Evolutionary conservation across 2,888 invertebrate species (phyloP).

Genomic region (Mesopsocus fuscifrons): DNA sequence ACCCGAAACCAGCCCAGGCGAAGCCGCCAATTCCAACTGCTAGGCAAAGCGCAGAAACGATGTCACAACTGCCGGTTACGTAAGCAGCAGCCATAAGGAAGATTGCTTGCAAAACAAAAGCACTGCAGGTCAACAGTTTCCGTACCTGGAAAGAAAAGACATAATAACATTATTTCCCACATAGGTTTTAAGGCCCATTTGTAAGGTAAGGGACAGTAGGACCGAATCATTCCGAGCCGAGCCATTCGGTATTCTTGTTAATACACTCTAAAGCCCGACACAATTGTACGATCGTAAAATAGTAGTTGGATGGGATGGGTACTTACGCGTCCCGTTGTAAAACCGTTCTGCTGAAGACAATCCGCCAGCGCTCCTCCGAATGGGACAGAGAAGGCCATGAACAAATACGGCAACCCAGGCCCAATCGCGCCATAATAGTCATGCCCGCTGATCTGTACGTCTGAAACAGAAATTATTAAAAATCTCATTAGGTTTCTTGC

Average conservation of each 20-base stretch:
- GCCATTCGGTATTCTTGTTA: no score
- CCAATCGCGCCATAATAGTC: constrained; percentile 56
- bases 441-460: constrained; percentile 50
- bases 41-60: constrained; percentile 52
- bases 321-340: no score
- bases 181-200: no score
- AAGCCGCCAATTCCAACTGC: constrained; percentile 82
- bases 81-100: constrained; percentile 75
- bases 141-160: constrained; percentile 33
- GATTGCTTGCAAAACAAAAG: constrained; percentile 59
- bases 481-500: no score
- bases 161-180: no score
- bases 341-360: constrained; percentile 41
- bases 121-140: constrained; percentile 51
- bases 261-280: no score
- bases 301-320: no score
- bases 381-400: constrained; percentile 67
- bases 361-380: constrained; percentile 71
- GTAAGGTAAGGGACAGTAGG: no score
- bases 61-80: constrained; percentile 39
- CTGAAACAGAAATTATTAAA: constrained; percentile 28
- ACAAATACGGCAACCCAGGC: constrained; percentile 72
- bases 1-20: constrained; percentile 85
- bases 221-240: no score
- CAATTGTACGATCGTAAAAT: no score